A percentile compares a stretch with the other conserved stretches of the same genome.
Evolutionary conservation across 2,888 invertebrate genomes (phyloP).

Genomic region (Apodemia duryi): DNA sequence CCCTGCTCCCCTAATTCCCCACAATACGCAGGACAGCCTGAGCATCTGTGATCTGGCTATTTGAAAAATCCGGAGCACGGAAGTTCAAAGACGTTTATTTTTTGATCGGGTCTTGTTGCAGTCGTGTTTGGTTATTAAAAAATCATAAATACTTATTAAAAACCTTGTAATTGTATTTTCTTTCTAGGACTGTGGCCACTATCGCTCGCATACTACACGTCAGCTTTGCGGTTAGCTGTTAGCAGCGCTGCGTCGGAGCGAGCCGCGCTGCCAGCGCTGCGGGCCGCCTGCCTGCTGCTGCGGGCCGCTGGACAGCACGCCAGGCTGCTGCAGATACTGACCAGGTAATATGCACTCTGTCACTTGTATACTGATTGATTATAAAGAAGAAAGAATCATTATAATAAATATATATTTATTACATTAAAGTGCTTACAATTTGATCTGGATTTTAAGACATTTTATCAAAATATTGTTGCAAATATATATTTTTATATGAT

Average conservation of each 20-base stretch:
- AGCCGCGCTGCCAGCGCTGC: slow-evolving; percentile 78
- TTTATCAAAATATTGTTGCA: too few relatives aligned
- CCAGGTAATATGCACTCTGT: slow-evolving; percentile 65
- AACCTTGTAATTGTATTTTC: neutral
- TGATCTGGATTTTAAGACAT: too few relatives aligned
- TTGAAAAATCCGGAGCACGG: too few relatives aligned
- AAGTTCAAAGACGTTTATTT: too few relatives aligned
- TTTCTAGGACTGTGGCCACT: slow-evolving; percentile 51
- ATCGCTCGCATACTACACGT: slow-evolving; percentile 54
- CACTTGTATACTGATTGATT: neutral
- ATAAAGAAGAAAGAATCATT: too few relatives aligned
- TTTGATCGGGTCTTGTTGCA: too few relatives aligned
- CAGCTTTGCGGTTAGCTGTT: slow-evolving; percentile 54
- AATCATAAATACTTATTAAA: neutral
- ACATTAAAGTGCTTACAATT: too few relatives aligned
- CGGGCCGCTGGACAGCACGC: slow-evolving; percentile 82
- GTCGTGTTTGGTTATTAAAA: neutral
- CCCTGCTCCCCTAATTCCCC: too few relatives aligned
- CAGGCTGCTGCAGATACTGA: slow-evolving; percentile 82
- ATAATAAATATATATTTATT: too few relatives aligned
- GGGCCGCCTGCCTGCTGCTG: slow-evolving; percentile 80
- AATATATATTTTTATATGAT: too few relatives aligned
- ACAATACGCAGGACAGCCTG: too few relatives aligned
- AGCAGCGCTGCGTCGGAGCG: slow-evolving; percentile 56
- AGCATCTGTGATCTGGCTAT: too few relatives aligned